These are phyloP conservation scores for Eutrigla gurnardus DNA, from an alignment of 2,797 vertebrate genomes.

Conservation along the genomic window DNA sequence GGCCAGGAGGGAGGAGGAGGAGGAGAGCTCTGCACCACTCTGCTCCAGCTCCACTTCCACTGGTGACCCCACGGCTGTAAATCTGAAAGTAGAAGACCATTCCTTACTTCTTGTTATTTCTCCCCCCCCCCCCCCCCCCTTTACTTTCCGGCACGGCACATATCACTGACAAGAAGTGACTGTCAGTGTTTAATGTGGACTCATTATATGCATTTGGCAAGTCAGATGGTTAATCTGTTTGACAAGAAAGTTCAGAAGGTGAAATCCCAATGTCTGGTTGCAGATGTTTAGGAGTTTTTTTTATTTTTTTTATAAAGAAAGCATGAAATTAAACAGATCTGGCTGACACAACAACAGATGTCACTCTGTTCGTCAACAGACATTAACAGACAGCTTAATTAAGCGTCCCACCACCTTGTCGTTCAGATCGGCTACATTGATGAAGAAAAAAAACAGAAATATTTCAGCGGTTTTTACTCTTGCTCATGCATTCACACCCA, in stretches of 20 bases:
- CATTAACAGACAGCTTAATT: constrained; percentile 32
- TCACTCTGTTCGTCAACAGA: constrained; percentile 8
- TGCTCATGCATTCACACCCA: constrained; percentile 46
- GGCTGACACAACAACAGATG: constrained; percentile 20
- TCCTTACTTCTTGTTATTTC: constrained; percentile 19
- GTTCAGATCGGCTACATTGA: constrained; percentile 1
- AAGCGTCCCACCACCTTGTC: constrained; percentile 23
- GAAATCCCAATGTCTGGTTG: constrained; percentile 33
- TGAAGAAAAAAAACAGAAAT: constrained; percentile 4
- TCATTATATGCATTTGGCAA: constrained; percentile 48
- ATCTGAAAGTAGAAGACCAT: constrained; percentile 64
- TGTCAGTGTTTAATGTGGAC: constrained; percentile 45
- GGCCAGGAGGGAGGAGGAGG: constrained; percentile 52
- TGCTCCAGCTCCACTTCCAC: constrained; percentile 79
- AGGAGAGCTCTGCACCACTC: constrained; percentile 75
- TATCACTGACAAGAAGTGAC: constrained; percentile 30
- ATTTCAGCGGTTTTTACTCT: constrained; percentile 31
- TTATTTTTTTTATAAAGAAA: neutral
- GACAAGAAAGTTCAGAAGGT: constrained; percentile 40
- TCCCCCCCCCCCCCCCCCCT: neutral
- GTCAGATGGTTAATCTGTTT: constrained; percentile 40
- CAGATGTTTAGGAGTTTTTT: constrained; percentile 48
- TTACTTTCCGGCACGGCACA: constrained; percentile 17
- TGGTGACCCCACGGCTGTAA: constrained; percentile 74
- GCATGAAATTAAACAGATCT: constrained; percentile 36